These are phyloP conservation scores for Prorops nasuta DNA, from an alignment of 1,140 invertebrate genomes.

Conservation along the genomic window DNA sequence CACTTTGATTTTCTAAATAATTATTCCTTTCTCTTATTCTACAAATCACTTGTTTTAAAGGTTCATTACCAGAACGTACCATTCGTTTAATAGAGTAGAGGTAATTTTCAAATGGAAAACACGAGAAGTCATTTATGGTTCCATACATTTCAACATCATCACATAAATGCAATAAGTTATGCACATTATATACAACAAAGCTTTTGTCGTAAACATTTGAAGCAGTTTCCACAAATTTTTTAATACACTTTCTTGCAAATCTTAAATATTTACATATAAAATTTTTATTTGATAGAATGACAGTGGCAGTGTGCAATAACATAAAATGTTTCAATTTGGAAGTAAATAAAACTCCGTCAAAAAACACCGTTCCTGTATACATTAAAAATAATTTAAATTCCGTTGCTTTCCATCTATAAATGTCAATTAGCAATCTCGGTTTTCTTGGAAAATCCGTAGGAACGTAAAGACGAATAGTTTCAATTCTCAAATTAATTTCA, in stretches of 20 bases:
- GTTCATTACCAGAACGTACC: background rate
- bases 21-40: background rate
- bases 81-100: conserved; percentile 7
- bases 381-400: background rate
- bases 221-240: conserved; percentile 3
- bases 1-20: background rate
- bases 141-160: conserved; percentile 13
- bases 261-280: background rate
- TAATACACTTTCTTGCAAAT: background rate
- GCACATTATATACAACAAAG: conserved; percentile 14
- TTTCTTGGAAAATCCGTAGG: background rate
- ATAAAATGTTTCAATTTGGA: background rate
- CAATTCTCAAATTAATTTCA: background rate
- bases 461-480: background rate
- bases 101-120: conserved; percentile 18
- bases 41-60: background rate
- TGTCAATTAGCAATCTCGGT: background rate
- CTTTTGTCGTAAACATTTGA: conserved; percentile 4
- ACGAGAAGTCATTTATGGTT: conserved; percentile 9
- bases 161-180: conserved; percentile 15
- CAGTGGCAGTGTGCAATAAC: background rate
- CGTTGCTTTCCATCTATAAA: background rate
- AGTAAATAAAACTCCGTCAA: background rate
- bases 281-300: background rate
- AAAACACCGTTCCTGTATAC: background rate